These are phyloP conservation scores for Eremobia ochroleuca DNA, from an alignment of 2,888 invertebrate genomes.

Conservation along the genomic window DNA sequence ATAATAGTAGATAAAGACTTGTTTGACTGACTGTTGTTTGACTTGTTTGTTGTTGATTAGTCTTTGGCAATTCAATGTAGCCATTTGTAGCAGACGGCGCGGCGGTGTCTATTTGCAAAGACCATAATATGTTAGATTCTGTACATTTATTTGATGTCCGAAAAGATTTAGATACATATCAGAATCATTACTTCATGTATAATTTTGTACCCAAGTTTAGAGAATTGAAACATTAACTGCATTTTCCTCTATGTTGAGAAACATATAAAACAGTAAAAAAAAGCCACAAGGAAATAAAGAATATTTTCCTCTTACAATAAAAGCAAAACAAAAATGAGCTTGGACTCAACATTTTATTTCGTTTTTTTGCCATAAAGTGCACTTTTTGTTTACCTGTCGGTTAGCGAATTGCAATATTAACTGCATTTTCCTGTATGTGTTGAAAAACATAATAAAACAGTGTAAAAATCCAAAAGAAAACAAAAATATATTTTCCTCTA, in stretches of 20 bases:
- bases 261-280: neutral
- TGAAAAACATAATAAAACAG: neutral
- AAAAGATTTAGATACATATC: neutral
- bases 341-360: neutral
- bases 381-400: neutral
- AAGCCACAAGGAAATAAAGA: neutral
- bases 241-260: slow-evolving; percentile 1
- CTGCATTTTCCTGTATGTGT: neutral
- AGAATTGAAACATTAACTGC: neutral
- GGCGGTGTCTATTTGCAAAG: neutral
- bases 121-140: too few relatives aligned
- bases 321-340: neutral
- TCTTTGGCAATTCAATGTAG: slow-evolving; percentile 1
- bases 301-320: neutral
- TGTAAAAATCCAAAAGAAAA: neutral
- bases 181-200: neutral
- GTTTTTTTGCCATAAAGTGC: too few relatives aligned
- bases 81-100: slow-evolving; percentile 12
- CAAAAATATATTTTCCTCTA: neutral
- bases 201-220: neutral
- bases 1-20: slow-evolving; percentile 15
- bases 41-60: too few relatives aligned
- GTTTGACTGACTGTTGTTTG: too few relatives aligned
- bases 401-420: too few relatives aligned
- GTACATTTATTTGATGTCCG: neutral